Evolutionary conservation across 2,888 invertebrate species (phyloP).

Genomic region (Stictocephala bisonia): DNA sequence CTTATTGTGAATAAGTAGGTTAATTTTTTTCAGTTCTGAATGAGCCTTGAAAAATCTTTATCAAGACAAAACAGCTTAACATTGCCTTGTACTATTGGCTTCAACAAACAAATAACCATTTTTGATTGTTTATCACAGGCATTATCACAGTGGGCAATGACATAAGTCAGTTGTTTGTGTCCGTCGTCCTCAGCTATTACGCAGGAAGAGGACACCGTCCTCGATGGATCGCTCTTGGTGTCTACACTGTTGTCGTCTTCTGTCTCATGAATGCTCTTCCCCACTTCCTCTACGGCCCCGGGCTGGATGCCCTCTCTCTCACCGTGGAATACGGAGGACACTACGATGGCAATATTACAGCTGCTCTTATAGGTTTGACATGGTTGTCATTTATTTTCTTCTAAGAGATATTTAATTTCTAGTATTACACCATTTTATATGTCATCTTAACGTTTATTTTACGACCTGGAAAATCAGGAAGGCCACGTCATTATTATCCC

Average conservation of each 20-base stretch:
- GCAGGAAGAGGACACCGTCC: constrained; percentile 78
- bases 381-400: too few relatives aligned
- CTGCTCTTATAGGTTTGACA: constrained; percentile 10
- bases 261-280: constrained; percentile 76
- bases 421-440: too few relatives aligned
- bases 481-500: too few relatives aligned
- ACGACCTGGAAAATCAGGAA: too few relatives aligned
- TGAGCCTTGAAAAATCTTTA: too few relatives aligned
- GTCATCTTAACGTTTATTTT: too few relatives aligned
- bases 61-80: too few relatives aligned
- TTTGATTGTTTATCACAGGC: constrained; percentile 64
- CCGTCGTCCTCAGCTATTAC: constrained; percentile 75
- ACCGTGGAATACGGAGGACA: constrained; percentile 69
- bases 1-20: too few relatives aligned
- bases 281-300: constrained; percentile 76
- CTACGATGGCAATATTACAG: constrained; percentile 23
- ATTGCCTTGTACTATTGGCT: too few relatives aligned
- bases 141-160: constrained; percentile 80
- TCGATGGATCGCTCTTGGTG: constrained; percentile 76
- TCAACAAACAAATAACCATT: too few relatives aligned
- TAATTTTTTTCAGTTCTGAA: too few relatives aligned
- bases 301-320: constrained; percentile 72
- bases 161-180: constrained; percentile 76
- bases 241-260: constrained; percentile 72
- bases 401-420: too few relatives aligned